phyloP scores from a whole-genome alignment of 2,113 vertebrate species.

The Pseudopodoces humilis region DNA sequence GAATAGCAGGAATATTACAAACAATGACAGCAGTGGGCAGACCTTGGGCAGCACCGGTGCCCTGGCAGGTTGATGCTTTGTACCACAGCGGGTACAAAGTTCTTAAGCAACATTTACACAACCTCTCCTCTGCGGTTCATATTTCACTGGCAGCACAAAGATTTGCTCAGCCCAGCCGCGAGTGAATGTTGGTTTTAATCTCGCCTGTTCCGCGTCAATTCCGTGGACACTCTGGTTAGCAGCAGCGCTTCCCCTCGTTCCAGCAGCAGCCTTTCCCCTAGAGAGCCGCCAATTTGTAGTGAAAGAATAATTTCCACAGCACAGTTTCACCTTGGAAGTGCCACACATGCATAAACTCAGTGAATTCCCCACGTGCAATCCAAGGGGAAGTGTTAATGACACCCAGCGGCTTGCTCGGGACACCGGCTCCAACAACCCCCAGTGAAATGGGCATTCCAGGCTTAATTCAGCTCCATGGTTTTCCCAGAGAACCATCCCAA shows the following conservation, averaged over 20 bases:
- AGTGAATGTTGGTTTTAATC: background rate
- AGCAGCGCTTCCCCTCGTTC: background rate
- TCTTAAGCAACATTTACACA: background rate
- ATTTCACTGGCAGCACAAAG: background rate
- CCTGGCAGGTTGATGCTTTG: too few species aligned
- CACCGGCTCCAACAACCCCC: background rate
- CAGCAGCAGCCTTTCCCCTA: background rate
- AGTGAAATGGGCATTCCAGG: background rate
- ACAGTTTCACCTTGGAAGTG: background rate
- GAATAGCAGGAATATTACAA: fast-evolving
- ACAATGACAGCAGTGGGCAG: background rate
- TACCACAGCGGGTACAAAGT: background rate
- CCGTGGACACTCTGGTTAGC: fast-evolving
- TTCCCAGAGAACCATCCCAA: background rate
- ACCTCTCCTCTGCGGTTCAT: background rate
- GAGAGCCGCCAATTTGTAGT: background rate
- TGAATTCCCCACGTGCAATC: background rate
- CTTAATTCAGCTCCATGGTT: background rate
- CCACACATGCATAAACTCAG: background rate
- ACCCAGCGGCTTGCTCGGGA: fast-evolving
- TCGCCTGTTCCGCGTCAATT: background rate
- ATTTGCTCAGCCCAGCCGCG: background rate
- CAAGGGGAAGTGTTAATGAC: background rate
- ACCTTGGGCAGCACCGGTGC: background rate
- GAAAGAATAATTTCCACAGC: background rate